Evolutionary conservation across 2,113 vertebrate genomes (phyloP), one percentile per base, ranked within the genome.

Genomic region (Aphyosemion australe): DNA sequence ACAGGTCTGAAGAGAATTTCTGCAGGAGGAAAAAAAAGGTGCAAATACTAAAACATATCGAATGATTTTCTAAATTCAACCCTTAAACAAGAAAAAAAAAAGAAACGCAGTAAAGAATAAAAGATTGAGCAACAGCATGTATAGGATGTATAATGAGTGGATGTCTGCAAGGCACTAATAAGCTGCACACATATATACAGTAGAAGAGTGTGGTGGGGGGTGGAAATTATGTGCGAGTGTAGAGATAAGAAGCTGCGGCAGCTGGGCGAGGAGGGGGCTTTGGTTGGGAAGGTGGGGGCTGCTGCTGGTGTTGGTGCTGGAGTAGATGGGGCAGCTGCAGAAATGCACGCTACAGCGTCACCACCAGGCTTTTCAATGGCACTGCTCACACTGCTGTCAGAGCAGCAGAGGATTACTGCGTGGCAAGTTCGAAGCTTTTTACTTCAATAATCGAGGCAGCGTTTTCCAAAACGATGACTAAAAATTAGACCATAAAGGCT

Each of bases 191-290:
- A 50, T 53, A 45, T 41, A 65, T 59, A 56, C 56, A 68, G 49
- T 5, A 52, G 56, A 50, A 19, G 65, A 77, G 71, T 85, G 78
- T 76, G 50, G 54, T 57, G 76, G 20, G 75, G 76, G 65, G 66
- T 64, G 58, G 85, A 62, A 26, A 79, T 68, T 70, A 71, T 80
- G 76, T 50, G 21, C 74, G 83, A 78, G 79, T 81, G 70, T 86
- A 78, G 83, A 88, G 89, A 89, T 89, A 90, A 87, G 86, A 74
- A 83, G 89, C 82, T 89, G 87, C 85, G 84, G 87, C 87, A 88
- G 47, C 70, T 77, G 62, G 57, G 34, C 2, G 63, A 65, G 63
- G 63, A 54, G 42, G 62, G 42, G 52, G 51, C 20, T 26, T 14
- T 39, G 45, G n/a, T 13, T 42, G 47, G 58, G 49, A 14, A 51